A percentile compares a stretch with the other conserved stretches of the same genome.
These are phyloP conservation scores for Siderastrea radians DNA, from an alignment of 92 coral and sea anemone species.

Conservation along the genomic window DNA sequence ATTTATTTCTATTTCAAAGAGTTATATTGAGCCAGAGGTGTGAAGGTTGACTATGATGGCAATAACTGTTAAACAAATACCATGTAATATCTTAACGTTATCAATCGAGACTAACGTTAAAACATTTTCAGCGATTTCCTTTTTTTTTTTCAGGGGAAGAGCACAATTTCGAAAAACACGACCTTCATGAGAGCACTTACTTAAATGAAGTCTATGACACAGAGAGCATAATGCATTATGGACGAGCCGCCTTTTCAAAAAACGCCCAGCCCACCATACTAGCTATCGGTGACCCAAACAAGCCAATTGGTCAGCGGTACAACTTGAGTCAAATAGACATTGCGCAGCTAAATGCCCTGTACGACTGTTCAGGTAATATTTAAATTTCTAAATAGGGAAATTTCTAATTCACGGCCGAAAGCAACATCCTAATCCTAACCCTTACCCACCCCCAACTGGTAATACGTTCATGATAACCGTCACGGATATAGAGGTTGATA, in stretches of 20 bases:
- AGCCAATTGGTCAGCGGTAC: too few relatives aligned
- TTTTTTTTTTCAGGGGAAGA: slow-evolving; percentile 59
- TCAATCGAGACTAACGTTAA: neutral
- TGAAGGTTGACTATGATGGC: neutral
- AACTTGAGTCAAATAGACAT: too few relatives aligned
- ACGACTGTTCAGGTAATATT: too few relatives aligned
- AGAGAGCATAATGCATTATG: slow-evolving; percentile 11
- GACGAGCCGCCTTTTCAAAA: slow-evolving; percentile 54
- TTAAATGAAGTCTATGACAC: slow-evolving; percentile 13
- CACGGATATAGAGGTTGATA: too few relatives aligned
- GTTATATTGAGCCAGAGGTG: too few relatives aligned
- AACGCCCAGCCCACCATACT: slow-evolving; percentile 72
- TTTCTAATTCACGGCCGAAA: too few relatives aligned
- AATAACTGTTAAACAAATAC: neutral
- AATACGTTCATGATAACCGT: too few relatives aligned
- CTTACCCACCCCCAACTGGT: slow-evolving; percentile 41
- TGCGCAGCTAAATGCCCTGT: too few relatives aligned
- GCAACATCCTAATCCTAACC: neutral
- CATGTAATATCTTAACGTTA: too few relatives aligned
- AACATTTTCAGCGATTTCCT: neutral
- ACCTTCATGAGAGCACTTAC: slow-evolving; percentile 58
- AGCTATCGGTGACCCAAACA: too few relatives aligned
- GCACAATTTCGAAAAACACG: slow-evolving; percentile 82
- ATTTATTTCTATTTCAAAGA: too few relatives aligned
- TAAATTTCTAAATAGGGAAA: too few relatives aligned